These are phyloP conservation scores for Melikaiella ostensackeni DNA, from an alignment of 2,888 invertebrate genomes.

Conservation along the genomic window DNA sequence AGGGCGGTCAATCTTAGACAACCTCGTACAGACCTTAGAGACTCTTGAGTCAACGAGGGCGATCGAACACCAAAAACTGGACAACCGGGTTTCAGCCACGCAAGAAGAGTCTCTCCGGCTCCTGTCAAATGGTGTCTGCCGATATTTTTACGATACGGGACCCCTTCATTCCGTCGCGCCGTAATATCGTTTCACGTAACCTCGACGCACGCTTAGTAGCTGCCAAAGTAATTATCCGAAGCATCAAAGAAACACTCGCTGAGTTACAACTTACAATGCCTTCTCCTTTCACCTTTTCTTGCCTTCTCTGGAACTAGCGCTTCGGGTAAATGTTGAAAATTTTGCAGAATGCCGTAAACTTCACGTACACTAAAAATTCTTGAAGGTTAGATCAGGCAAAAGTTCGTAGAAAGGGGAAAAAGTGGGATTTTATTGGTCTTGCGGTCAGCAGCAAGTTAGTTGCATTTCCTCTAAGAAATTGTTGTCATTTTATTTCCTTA, in stretches of 20 bases:
- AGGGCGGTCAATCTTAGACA: constrained; percentile 18
- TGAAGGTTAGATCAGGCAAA: background rate
- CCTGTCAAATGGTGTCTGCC: background rate
- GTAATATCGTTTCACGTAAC: constrained; percentile 37
- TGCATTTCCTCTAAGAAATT: background rate
- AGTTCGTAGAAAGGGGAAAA: constrained; percentile 14
- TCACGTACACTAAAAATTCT: constrained; percentile 30
- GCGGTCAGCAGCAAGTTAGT: constrained; percentile 6
- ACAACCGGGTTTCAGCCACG: constrained; percentile 25
- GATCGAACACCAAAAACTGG: constrained; percentile 38
- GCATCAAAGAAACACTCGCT: constrained; percentile 23
- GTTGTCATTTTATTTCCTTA: background rate
- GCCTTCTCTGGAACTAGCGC: constrained; percentile 31
- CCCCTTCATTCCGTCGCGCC: constrained; percentile 19
- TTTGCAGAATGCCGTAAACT: constrained; percentile 33
- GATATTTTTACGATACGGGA: constrained; percentile 40
- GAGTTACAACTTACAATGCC: constrained; percentile 11
- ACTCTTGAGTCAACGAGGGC: constrained; percentile 31
- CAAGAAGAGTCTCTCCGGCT: background rate
- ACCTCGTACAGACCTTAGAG: background rate
- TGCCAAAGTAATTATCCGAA: constrained; percentile 42
- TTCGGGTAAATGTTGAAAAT: constrained; percentile 26
- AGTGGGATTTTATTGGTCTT: background rate
- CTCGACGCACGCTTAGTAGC: constrained; percentile 40
- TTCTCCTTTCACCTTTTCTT: constrained; percentile 22